Evolutionary conservation across 2,888 invertebrate genomes (phyloP).

Genomic region (Allophyes oxyacanthae): DNA sequence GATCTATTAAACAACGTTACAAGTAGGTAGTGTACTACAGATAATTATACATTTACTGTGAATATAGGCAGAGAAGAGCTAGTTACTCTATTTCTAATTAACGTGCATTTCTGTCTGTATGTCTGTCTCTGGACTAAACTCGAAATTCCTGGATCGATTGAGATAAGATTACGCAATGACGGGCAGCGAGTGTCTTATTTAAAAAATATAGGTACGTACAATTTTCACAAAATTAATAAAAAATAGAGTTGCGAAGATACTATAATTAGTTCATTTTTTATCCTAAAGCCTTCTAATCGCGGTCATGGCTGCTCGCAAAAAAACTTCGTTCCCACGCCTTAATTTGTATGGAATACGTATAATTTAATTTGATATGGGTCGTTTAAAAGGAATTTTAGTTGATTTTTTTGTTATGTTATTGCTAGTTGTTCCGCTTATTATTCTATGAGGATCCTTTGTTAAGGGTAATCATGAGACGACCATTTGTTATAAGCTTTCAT

Average conservation of each 20-base stretch:
- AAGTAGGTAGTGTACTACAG: no score
- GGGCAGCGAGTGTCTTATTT: no score
- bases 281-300: constrained; percentile 52
- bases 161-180: no score
- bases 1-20: no score
- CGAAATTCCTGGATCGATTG: no score
- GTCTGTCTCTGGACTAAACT: no score
- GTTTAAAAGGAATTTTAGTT: constrained; percentile 68
- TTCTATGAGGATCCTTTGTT: constrained; percentile 12
- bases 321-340: constrained; percentile 76
- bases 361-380: constrained; percentile 79
- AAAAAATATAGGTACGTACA: no score
- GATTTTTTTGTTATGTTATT: constrained; percentile 60
- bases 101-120: no score
- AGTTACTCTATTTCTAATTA: no score
- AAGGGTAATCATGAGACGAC: constrained; percentile 27
- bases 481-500: constrained; percentile 16
- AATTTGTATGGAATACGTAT: constrained; percentile 76
- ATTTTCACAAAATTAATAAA: constrained; percentile 2
- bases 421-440: constrained; percentile 34
- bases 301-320: constrained; percentile 65
- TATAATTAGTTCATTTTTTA: constrained; percentile 52
- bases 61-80: no score
- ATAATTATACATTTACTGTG: no score
- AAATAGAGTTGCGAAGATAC: constrained; percentile 33